Conservation (phyloP, 2,797 vertebrate genomes). For the Paratrypauchen microcephalus region DNA sequence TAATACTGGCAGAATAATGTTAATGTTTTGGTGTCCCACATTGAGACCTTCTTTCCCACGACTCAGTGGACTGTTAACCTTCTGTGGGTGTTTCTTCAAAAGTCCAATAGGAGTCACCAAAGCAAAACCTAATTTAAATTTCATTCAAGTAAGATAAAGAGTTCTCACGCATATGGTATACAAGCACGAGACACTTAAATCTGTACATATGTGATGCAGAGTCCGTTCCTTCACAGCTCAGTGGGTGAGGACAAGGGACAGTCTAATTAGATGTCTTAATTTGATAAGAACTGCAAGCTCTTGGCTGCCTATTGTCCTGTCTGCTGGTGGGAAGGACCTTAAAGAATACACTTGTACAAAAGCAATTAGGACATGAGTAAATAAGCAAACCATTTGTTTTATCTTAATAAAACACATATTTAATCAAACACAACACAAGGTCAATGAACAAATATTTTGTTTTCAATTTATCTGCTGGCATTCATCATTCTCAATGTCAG, state of each 20-base stretch:
- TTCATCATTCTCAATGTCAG: conserved; percentile 32
- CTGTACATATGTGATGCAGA: conserved; percentile 7
- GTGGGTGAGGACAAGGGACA: conserved; percentile 57
- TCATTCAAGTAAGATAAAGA: conserved; percentile 3
- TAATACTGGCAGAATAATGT: neutral
- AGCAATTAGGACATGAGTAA: conserved; percentile 29
- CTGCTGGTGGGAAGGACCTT: conserved; percentile 40
- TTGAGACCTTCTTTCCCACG: conserved; percentile 38
- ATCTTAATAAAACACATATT: conserved; percentile 4
- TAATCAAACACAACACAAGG: conserved; percentile 45
- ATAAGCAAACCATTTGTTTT: neutral
- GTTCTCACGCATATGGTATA: conserved; percentile 1
- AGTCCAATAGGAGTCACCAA: conserved; percentile 36
- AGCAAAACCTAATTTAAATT: conserved; percentile 19
- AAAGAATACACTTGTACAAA: conserved; percentile 37
- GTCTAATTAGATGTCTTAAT: conserved; percentile 55
- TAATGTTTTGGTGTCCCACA: conserved; percentile 14
- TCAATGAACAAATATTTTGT: conserved; percentile 67
- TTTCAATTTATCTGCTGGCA: conserved; percentile 55
- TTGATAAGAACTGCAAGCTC: conserved; percentile 47
- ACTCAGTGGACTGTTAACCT: conserved; percentile 25
- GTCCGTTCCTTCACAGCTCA: conserved; percentile 53
- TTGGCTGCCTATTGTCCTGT: conserved; percentile 25
- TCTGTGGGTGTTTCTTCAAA: conserved; percentile 24
- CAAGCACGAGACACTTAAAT: neutral